phyloP scores from a whole-genome alignment of 2,113 vertebrate genomes.

The Laterallus jamaicensis region DNA sequence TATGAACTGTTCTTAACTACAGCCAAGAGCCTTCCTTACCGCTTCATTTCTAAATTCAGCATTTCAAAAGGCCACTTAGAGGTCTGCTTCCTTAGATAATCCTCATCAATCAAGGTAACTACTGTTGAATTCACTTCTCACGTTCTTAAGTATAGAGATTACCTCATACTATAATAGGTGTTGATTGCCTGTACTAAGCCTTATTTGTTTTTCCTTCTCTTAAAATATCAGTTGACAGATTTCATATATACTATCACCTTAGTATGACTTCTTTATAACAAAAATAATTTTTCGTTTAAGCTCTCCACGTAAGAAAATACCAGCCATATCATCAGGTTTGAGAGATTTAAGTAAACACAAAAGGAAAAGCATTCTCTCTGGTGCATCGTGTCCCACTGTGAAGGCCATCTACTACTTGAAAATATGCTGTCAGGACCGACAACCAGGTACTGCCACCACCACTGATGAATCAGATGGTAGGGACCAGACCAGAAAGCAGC shows the following conservation, averaged over 20 bases:
- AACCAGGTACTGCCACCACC: background rate
- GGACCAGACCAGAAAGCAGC: background rate
- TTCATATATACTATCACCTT: background rate
- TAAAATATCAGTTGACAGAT: background rate
- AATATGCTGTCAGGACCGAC: background rate
- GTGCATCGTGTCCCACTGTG: background rate
- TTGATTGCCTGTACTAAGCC: background rate
- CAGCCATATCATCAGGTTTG: background rate
- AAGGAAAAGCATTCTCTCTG: background rate
- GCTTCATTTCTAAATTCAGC: background rate
- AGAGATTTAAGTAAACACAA: background rate
- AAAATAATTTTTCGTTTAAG: background rate
- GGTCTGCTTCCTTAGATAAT: background rate
- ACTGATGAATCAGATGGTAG: background rate
- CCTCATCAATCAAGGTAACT: background rate
- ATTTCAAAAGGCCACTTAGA: background rate
- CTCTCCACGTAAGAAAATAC: background rate
- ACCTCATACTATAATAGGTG: background rate
- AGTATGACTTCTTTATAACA: background rate
- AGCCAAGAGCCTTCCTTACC: background rate
- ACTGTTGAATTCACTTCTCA: background rate
- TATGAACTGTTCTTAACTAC: background rate
- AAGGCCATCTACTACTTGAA: background rate
- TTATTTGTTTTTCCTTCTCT: background rate
- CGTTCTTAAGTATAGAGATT: background rate